Base-by-base conservation (phyloP, 2,888 invertebrate genomes). In the Coleophora deauratella region DNA sequence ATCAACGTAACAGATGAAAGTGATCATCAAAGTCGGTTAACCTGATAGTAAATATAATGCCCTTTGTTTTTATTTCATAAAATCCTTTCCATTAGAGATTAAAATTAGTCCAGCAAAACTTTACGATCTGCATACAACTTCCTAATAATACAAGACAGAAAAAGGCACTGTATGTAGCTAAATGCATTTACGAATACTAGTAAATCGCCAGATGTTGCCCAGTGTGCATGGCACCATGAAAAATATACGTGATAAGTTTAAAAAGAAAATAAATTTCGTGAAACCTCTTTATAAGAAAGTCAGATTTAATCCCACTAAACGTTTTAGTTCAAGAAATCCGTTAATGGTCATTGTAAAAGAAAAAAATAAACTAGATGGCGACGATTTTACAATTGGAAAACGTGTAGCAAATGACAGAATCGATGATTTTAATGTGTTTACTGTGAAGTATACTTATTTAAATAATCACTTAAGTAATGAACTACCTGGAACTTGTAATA, bases 231-330 rank as follows among this genome's bases (percentile, higher is more conserved):
- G 48, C 35, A 9, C 40, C 44, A 67, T 67, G 67, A 65, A 58
- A 35, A 28, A 41, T 15, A 15, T 44, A 27, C 32, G 59, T 37
- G 60, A 68, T 36, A 77, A 72, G 55, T 81, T 81, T 30, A 68
- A 63, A 51, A 66, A 56, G 10, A 71, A 72, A 35, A 49, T 64
- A 9, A 55, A 57, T 45, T 68, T 75, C 32, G 84, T 84, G 0
- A 72, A 66, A 65, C 84, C 84, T 6, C 62, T 84, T 34, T 84
- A 82, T 42, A 67, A 57, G 45, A 77, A 72, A 59, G 45, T 66
- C 1, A 70, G 57, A 45, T 47, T 50, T 15, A 41, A 49, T 31
- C 21, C 3, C 6, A 6, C 21, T 21, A 21, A 21, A 21, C 21
- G 6, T 21, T 21, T 6, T 4, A 21, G 21, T 21, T 21, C 6